phyloP scores from a whole-genome alignment of 2,113 vertebrate species.

The Neomonachus schauinslandi region DNA sequence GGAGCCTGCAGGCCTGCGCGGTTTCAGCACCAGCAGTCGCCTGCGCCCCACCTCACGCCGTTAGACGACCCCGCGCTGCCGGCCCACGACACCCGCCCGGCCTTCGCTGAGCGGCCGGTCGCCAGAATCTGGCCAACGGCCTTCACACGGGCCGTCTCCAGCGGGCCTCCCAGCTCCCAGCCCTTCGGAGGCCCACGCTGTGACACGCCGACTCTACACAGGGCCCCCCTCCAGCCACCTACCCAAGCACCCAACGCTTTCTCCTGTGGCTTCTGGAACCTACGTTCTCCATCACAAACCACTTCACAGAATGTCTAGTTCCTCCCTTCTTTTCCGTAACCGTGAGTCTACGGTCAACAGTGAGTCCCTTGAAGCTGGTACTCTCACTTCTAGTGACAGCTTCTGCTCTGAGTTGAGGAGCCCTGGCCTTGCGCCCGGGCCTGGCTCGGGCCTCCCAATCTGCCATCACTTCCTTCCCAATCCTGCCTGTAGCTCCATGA shows the following conservation, averaged over 20 bases:
- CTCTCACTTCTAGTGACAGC: not conserved
- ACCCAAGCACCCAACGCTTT: not conserved
- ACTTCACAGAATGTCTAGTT: not conserved
- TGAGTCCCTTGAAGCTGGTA: not conserved
- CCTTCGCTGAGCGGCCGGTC: not conserved
- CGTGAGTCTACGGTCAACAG: not conserved
- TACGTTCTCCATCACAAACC: not conserved
- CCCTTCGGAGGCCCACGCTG: not conserved
- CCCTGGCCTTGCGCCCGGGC: accelerated
- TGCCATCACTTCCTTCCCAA: not conserved
- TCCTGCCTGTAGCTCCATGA: not conserved
- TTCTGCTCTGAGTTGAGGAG: too few species aligned
- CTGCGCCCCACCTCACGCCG: too few species aligned
- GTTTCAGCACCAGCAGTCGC: too few species aligned
- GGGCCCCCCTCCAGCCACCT: not conserved
- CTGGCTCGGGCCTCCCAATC: not conserved
- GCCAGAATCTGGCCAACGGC: not conserved
- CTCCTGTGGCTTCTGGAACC: not conserved
- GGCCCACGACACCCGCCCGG: not conserved
- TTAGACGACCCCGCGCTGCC: accelerated
- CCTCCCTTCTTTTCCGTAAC: not conserved
- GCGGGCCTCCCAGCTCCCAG: not conserved
- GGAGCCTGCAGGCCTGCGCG: too few species aligned
- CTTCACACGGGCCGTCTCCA: too few species aligned
- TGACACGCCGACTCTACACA: not conserved